These are phyloP conservation scores for Geococcyx californianus DNA, from an alignment of 2,113 vertebrate genomes.

Conservation along the genomic window DNA sequence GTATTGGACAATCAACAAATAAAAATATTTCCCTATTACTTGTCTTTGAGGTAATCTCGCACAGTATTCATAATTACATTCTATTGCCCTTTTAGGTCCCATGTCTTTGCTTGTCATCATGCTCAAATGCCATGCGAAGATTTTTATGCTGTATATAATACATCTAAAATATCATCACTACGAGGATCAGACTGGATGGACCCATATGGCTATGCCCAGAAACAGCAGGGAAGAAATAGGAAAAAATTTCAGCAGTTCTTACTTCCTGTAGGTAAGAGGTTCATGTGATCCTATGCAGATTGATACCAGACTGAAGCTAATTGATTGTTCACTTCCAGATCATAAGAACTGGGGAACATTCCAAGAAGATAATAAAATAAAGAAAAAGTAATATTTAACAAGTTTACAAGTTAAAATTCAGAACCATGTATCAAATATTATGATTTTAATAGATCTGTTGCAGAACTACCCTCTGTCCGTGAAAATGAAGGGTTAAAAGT, in stretches of 20 bases:
- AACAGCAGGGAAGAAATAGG: neutral
- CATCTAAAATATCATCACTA: neutral
- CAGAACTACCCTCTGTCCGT: neutral
- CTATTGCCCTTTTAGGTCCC: neutral
- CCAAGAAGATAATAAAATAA: neutral
- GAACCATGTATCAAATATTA: neutral
- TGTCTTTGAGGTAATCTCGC: neutral
- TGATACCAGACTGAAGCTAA: neutral
- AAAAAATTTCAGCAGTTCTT: neutral
- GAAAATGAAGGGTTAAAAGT: neutral
- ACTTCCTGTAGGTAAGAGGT: neutral
- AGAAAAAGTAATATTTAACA: neutral
- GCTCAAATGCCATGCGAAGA: neutral
- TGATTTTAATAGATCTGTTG: neutral
- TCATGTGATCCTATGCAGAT: neutral
- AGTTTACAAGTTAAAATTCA: neutral
- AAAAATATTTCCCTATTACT: neutral
- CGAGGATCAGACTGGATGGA: neutral
- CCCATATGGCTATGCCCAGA: neutral
- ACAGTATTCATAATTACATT: neutral
- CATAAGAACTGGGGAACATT: neutral
- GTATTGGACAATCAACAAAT: neutral
- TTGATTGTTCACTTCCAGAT: neutral
- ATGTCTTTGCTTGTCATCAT: neutral
- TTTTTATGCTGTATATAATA: neutral